Evolutionary conservation across 1,140 invertebrate species (phyloP), one percentile per base, ranked within the genome.

Genomic region (Telenomus remus): DNA sequence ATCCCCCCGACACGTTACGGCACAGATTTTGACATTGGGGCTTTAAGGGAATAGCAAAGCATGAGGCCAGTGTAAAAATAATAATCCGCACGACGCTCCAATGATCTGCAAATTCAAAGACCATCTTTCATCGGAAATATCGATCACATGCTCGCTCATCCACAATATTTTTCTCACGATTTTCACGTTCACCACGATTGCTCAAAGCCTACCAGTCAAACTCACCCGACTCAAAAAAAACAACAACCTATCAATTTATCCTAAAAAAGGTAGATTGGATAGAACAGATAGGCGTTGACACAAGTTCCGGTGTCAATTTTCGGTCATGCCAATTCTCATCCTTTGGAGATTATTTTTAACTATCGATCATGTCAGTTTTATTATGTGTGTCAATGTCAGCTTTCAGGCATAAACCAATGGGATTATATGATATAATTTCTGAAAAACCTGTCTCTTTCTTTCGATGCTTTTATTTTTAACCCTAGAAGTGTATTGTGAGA

Each of bases 101-200:
- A 15, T 81, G 85, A 75, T 76, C 83, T 73, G 85, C 76, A 83
- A 87, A 86, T 82, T 87, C 85, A 87, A 87, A 86, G 85, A 81
- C 78, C 63, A 83, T 81, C 74, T 51, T n/a, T 71, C 47, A 33
- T 13, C 34, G 46, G 27, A 35, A 68, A 42, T 66, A 77, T 77
- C 54, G 75, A 77, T 68, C 63, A n/a, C 14, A 13, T 43, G 57
- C 13, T 60, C 51, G 47, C n/a, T 60, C 50, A 42, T 19, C 54
- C 35, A 44, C 12, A n/a, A 9, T 8, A 33, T 16, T 34, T 16
- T 73, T 73, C 33, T 15, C 46, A 46, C 42, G 11, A 59, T 65
- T 48, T 42, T 15, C 11, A 34, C 27, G 8, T 3, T n/a, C 8
- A 33, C 47, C 54, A 14, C 43, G 1, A 11, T 39, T 27, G 6